Evolutionary conservation across 2,888 invertebrate genomes (phyloP), one percentile per base, ranked within the genome.

Genomic region (Drosophila stalkeri): DNA sequence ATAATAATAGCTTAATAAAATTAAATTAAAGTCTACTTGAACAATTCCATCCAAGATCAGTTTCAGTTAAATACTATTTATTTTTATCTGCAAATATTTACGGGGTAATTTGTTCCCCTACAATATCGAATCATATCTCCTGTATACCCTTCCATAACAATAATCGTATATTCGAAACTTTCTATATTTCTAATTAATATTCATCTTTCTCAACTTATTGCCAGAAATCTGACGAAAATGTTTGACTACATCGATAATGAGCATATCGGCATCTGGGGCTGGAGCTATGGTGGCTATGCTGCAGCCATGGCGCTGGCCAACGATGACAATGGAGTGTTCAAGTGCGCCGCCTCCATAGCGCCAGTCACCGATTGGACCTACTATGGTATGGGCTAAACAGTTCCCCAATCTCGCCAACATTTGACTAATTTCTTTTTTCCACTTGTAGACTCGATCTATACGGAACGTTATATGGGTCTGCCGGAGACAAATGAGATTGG

Each of bases 221-320:
- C 5, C 33, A 92, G 93, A 59, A 79, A 91, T 72, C 70, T 93
- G 35, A 96, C 97, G 82, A 92, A 95, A 56, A 94, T 94, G 59
- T 93, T 95, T 18, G 92, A 94, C 1, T 98, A 96, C 93, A 95
- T 99, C 70, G 98, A 99, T 93, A 93, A 94, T 4, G 94, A 95
- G 59, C 95, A 96, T 83, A 97, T 97, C 0, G 98, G 97, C 54
- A 98, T 99, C 89, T 99, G 98, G 98, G 99, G 99, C 63, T 99
- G 99, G 99, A 98, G 98, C 86, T 99, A 99, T 93, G 99, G 99
- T 16, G 99, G 99, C 2, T 99, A 98, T 93, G 97, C 98, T 0
- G 95, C 98, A 1, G 97, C 97, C 6, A 96, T 98, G 94, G 97
- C 96, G 3, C 94, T 99, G 72, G 98, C 97, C 0, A 95, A 95